Conservation (phyloP, 2,113 vertebrate genomes). For the Philantomba maxwellii region DNA sequence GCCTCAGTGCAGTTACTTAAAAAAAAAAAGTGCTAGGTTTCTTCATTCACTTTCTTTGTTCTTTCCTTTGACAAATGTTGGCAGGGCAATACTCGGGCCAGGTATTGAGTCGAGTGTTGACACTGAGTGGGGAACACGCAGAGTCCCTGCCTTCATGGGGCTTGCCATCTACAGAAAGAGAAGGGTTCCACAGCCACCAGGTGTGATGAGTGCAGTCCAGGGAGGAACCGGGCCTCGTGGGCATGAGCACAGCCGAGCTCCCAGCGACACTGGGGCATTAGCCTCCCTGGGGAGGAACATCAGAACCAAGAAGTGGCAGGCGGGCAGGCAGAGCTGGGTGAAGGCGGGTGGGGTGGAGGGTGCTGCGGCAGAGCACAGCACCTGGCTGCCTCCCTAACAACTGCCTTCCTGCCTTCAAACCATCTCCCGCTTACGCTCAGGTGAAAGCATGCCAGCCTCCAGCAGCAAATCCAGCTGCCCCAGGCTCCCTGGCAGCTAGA, state of each 20-base stretch:
- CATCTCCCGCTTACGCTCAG: background rate
- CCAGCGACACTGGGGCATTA: fast-evolving
- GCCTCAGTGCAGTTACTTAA: background rate
- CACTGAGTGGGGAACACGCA: fast-evolving
- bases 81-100: background rate
- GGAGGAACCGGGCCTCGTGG: background rate
- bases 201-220: fast-evolving
- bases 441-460: background rate
- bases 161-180: background rate
- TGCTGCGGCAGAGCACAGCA: background rate
- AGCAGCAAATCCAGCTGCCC: background rate
- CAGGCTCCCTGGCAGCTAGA: background rate
- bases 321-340: background rate
- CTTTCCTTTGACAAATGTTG: background rate
- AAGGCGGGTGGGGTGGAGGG: background rate
- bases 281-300: background rate
- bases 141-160: background rate
- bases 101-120: fast-evolving
- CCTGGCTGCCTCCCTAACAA: background rate
- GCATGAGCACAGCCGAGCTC: background rate
- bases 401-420: background rate
- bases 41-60: too few species aligned
- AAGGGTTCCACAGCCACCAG: background rate
- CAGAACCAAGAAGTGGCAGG: background rate
- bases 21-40: background rate